phyloP scores from a whole-genome alignment of 2,888 invertebrate species.

The Cephalotes varians region DNA sequence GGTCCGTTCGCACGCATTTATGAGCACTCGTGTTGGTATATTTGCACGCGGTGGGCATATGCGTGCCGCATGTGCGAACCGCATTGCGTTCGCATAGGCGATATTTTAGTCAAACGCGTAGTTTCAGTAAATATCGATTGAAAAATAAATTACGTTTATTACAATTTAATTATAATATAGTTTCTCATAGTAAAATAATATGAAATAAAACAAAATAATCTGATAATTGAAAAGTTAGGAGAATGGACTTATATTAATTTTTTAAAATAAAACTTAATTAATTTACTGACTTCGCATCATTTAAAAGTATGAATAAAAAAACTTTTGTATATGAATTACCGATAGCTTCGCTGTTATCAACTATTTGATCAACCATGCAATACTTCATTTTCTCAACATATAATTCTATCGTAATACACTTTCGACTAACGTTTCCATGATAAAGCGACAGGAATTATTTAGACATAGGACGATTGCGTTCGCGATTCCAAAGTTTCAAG shows the following conservation, averaged over 20 bases:
- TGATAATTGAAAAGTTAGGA: not conserved
- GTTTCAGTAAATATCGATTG: not conserved
- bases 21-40: constrained; percentile 3
- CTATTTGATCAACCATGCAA: not conserved
- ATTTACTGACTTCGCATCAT: not conserved
- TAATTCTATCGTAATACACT: not conserved
- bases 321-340: not conserved
- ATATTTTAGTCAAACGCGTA: constrained; percentile 11
- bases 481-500: constrained; percentile 26
- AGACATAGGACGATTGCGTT: not conserved
- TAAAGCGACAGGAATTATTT: constrained; percentile 37
- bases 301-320: not conserved
- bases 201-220: not conserved
- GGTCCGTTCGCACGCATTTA: constrained; percentile 42
- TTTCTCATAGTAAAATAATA: not conserved
- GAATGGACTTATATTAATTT: not conserved
- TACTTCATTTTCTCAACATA: constrained; percentile 1
- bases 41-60: constrained; percentile 21
- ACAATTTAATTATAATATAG: not conserved
- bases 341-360: not conserved
- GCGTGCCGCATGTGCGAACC: constrained; percentile 32
- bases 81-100: not conserved
- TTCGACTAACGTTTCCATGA: constrained; percentile 1
- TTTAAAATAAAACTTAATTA: constrained; percentile 1
- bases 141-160: not conserved